Evolutionary conservation across 1,140 invertebrate species (phyloP).

Genomic region (Lithobius niger): DNA sequence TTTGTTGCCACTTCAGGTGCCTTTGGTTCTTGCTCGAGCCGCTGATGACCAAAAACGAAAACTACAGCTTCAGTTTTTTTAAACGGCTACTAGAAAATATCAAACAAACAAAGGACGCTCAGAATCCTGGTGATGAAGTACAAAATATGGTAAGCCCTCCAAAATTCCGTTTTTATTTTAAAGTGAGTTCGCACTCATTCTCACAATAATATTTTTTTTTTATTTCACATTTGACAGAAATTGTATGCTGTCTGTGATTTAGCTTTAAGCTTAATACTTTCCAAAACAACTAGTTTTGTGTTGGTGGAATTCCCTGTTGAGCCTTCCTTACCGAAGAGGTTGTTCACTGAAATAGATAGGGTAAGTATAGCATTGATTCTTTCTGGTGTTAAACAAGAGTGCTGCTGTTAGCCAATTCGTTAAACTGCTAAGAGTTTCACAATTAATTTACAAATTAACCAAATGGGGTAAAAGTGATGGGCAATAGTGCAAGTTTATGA

Average conservation of each 20-base stretch:
- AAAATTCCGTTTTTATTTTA: not conserved
- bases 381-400: no score
- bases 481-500: no score
- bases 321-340: conserved; percentile 37
- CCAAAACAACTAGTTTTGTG: conserved; percentile 73
- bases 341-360: conserved; percentile 32
- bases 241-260: conserved; percentile 91
- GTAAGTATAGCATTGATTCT: no score
- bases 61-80: conserved; percentile 91
- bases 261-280: conserved; percentile 72
- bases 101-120: conserved; percentile 79
- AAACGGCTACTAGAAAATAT: conserved; percentile 79
- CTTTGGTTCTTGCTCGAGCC: conserved; percentile 89
- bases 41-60: conserved; percentile 79
- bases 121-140: conserved; percentile 62
- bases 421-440: no score
- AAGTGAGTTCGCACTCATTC: not conserved
- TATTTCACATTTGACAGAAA: conserved; percentile 51
- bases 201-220: not conserved
- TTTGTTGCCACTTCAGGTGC: conserved; percentile 38
- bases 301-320: conserved; percentile 76
- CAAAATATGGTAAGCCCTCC: conserved; percentile 60
- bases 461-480: no score
- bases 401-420: no score
- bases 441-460: no score